These are phyloP conservation scores for Seriola quinqueradiata DNA, from an alignment of 2,113 vertebrate genomes.

Conservation along the genomic window DNA sequence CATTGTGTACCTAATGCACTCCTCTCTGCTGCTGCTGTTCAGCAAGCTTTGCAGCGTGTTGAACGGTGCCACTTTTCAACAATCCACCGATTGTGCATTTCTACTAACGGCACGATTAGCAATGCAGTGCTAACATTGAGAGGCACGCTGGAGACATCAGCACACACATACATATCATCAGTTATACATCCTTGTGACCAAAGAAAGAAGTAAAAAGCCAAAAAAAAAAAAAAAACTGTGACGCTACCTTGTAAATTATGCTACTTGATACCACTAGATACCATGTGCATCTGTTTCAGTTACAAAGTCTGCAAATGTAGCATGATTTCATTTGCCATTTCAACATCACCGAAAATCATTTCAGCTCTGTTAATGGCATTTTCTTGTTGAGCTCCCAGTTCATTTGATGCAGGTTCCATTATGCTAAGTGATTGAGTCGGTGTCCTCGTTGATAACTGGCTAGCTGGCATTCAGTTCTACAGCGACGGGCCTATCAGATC, in stretches of 20 bases:
- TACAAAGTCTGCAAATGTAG: conserved; percentile 50
- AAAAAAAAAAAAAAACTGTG: conserved; percentile 11
- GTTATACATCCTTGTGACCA: conserved; percentile 1
- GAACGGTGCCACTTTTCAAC: background rate
- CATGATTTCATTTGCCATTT: conserved; percentile 68
- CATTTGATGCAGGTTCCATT: conserved; percentile 81
- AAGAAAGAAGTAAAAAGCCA: background rate
- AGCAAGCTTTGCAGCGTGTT: conserved; percentile 20
- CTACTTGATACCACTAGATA: conserved; percentile 22
- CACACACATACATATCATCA: background rate
- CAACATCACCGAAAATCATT: conserved; percentile 62
- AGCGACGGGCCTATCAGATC: conserved; percentile 72
- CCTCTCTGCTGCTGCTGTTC: conserved; percentile 17
- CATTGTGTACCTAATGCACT: conserved; percentile 40
- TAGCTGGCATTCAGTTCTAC: conserved; percentile 68
- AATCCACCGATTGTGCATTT: conserved; percentile 12
- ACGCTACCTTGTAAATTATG: conserved; percentile 40
- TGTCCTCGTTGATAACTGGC: conserved; percentile 77
- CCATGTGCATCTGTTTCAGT: conserved; percentile 49
- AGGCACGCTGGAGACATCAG: background rate
- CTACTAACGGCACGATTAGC: background rate
- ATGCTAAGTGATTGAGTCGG: conserved; percentile 76
- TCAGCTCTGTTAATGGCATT: conserved; percentile 71
- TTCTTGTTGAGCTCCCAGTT: conserved; percentile 62
- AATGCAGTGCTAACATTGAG: background rate